Conservation (phyloP, 2,113 vertebrate genomes). For the Pelodiscus sinensis region DNA sequence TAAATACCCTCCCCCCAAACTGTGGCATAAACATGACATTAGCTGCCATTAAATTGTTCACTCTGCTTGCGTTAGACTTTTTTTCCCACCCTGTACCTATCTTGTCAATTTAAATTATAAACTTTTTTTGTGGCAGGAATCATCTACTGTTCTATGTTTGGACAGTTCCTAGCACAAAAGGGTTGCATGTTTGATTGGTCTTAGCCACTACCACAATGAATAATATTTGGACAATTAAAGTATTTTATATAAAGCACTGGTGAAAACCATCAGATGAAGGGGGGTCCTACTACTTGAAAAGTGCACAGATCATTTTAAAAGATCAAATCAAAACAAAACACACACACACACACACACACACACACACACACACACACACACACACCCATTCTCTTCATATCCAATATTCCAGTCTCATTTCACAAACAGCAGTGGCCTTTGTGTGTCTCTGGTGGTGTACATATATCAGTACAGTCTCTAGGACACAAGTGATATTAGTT, state of each 20-base stretch:
- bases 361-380: no score
- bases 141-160: background rate
- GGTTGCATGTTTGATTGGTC: background rate
- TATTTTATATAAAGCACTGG: background rate
- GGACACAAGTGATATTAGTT: fast-evolving
- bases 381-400: conserved; percentile 20
- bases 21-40: background rate
- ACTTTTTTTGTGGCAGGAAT: background rate
- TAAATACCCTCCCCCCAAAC: background rate
- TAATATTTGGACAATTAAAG: background rate
- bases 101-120: background rate
- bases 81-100: background rate
- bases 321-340: conserved; percentile 29
- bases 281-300: conserved; percentile 19
- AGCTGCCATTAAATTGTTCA: background rate
- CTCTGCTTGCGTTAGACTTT: background rate
- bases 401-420: conserved; percentile 66
- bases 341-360: no score
- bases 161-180: background rate
- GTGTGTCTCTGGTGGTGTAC: conserved; percentile 2
- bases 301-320: background rate
- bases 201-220: background rate
- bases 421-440: background rate
- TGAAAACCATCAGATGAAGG: background rate
- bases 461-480: background rate